phyloP scores from a whole-genome alignment of 2,797 vertebrate genomes.

The Pyrrhura leucotis region DNA sequence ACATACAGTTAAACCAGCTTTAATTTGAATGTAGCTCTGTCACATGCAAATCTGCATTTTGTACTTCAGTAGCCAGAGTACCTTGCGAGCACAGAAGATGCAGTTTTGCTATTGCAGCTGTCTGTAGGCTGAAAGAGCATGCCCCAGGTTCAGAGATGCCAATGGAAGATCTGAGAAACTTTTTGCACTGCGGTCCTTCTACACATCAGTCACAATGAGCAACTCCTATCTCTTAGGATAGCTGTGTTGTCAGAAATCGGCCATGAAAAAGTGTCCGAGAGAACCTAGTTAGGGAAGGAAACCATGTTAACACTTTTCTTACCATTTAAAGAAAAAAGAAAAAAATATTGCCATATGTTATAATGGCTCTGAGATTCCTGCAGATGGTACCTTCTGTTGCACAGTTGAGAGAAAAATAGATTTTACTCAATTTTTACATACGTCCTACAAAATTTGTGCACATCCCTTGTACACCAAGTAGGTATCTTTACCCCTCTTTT shows the following conservation, averaged over 20 bases:
- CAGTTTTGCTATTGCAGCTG: not conserved
- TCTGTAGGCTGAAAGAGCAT: not conserved
- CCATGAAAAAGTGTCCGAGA: not conserved
- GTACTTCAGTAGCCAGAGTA: not conserved
- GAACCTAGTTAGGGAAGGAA: not conserved
- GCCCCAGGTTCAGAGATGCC: not conserved
- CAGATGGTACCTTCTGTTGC: conserved; percentile 42
- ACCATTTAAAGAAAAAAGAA: not conserved
- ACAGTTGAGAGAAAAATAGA: not conserved
- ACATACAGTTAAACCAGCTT: not conserved
- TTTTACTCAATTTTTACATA: not conserved
- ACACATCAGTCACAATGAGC: not conserved
- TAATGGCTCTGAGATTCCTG: not conserved
- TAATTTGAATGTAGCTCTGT: not conserved
- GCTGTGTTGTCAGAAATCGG: not conserved
- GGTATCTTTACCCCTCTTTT: not conserved
- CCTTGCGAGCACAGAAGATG: not conserved
- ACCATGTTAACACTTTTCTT: not conserved
- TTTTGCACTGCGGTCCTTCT: not conserved
- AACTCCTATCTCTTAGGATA: not conserved
- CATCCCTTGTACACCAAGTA: not conserved
- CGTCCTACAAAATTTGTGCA: not conserved
- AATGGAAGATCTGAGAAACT: not conserved
- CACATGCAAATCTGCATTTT: not conserved
- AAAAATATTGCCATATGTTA: conserved; percentile 31